These are phyloP conservation scores for Scaptomyza cyrtandrae DNA, from an alignment of 2,888 invertebrate genomes.

Conservation along the genomic window DNA sequence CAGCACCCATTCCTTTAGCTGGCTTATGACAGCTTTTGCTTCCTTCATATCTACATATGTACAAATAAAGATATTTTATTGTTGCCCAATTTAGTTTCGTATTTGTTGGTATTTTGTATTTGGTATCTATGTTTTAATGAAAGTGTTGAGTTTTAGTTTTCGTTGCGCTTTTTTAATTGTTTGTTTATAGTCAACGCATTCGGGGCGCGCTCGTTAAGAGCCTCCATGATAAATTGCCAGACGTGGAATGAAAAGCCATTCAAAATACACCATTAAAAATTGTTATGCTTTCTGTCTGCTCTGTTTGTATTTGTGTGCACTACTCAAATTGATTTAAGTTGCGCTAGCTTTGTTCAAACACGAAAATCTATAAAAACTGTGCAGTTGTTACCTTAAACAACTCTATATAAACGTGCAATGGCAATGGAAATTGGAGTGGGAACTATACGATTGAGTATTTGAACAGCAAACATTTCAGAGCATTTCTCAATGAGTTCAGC, in stretches of 20 bases:
- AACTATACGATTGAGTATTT: slow-evolving; percentile 9
- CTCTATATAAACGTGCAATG: slow-evolving; percentile 58
- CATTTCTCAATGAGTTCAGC: slow-evolving; percentile 48
- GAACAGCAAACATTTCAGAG: slow-evolving; percentile 61
- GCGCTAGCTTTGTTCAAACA: slow-evolving; percentile 56
- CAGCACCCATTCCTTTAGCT: slow-evolving; percentile 15
- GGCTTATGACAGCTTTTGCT: slow-evolving; percentile 62
- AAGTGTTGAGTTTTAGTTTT: slow-evolving; percentile 79
- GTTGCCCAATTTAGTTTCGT: slow-evolving; percentile 67
- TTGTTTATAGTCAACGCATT: slow-evolving; percentile 75
- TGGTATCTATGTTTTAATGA: slow-evolving; percentile 60
- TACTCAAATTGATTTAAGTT: slow-evolving; percentile 75
- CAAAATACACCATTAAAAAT: slow-evolving; percentile 69
- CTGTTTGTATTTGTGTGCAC: slow-evolving; percentile 19
- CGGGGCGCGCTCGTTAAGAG: slow-evolving; percentile 62
- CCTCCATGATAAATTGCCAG: slow-evolving; percentile 69
- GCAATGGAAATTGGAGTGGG: slow-evolving; percentile 1
- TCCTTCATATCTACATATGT: slow-evolving; percentile 5
- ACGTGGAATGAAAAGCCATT: slow-evolving; percentile 67
- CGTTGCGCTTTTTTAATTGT: slow-evolving; percentile 73
- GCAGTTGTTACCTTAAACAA: slow-evolving; percentile 68
- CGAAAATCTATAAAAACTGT: slow-evolving; percentile 67
- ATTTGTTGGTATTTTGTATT: slow-evolving; percentile 32
- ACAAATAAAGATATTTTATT: slow-evolving; percentile 67
- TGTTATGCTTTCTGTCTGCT: slow-evolving; percentile 27